Conservation (phyloP, 1,140 invertebrate genomes). For the Caerostris darwini region DNA sequence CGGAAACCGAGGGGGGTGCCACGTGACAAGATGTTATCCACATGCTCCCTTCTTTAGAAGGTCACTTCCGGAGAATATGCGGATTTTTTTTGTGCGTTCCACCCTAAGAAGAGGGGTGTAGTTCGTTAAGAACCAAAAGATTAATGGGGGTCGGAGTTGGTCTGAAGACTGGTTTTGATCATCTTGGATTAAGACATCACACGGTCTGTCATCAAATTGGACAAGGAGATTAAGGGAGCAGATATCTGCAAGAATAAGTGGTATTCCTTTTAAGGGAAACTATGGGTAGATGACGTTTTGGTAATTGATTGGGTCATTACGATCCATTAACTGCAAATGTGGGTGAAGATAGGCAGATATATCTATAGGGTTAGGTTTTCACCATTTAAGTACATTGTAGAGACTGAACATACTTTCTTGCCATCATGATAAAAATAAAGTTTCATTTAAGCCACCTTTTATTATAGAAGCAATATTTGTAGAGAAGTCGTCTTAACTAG, state of each 20-base stretch:
- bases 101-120: not conserved
- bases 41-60: not conserved
- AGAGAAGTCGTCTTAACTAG: too few species aligned
- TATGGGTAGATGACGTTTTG: not conserved
- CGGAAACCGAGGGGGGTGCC: not conserved
- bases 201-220: not conserved
- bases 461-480: not conserved
- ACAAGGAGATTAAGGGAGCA: not conserved
- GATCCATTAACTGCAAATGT: not conserved
- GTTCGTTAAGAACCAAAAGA: constrained; percentile 26
- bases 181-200: not conserved
- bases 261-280: not conserved
- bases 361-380: not conserved
- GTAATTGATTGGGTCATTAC: not conserved
- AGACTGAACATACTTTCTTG: too few species aligned
- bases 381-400: too few species aligned
- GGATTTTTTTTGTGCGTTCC: not conserved
- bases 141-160: not conserved
- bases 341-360: not conserved
- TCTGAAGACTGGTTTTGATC: not conserved
- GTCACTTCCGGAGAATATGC: constrained; percentile 33
- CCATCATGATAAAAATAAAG: not conserved
- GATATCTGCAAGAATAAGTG: not conserved
- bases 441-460: not conserved
- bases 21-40: constrained; percentile 46